Evolutionary conservation across 2,797 vertebrate species (phyloP).

Genomic region (Lepus townsendii): DNA sequence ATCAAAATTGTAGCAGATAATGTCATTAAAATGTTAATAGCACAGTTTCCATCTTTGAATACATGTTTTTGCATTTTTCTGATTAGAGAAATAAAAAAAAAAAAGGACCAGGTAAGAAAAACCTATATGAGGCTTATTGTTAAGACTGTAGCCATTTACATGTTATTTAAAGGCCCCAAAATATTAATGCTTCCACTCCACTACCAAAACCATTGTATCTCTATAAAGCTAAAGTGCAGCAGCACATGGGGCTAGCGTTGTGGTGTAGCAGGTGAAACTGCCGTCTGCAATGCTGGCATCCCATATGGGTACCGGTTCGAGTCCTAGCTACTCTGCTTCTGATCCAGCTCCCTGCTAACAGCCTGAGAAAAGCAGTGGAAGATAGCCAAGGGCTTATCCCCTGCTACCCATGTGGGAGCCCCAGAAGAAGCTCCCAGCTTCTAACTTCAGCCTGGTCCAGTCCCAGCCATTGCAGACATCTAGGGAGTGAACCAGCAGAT

Average conservation of each 20-base stretch:
- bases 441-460: too few relatives aligned
- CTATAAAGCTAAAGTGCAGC: not conserved
- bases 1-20: not conserved
- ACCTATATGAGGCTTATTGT: not conserved
- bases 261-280: too few relatives aligned
- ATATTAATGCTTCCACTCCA: not conserved
- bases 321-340: too few relatives aligned
- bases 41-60: not conserved
- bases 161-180: not conserved
- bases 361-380: too few relatives aligned
- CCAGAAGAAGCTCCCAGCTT: too few relatives aligned
- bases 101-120: not conserved
- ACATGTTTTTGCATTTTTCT: not conserved
- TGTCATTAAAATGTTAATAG: not conserved
- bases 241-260: not conserved
- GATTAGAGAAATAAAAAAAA: slow-evolving; percentile 45
- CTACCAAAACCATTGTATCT: not conserved
- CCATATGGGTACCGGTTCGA: too few relatives aligned
- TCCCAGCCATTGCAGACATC: too few relatives aligned
- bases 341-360: too few relatives aligned
- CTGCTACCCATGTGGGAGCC: too few relatives aligned
- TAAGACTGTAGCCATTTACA: not conserved
- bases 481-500: too few relatives aligned
- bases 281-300: too few relatives aligned
- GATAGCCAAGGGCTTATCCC: too few relatives aligned